A percentile compares a stretch with the other conserved stretches of the same genome.
These are phyloP conservation scores for Falco berigora DNA, from an alignment of 2,797 vertebrate genomes.

Conservation along the genomic window DNA sequence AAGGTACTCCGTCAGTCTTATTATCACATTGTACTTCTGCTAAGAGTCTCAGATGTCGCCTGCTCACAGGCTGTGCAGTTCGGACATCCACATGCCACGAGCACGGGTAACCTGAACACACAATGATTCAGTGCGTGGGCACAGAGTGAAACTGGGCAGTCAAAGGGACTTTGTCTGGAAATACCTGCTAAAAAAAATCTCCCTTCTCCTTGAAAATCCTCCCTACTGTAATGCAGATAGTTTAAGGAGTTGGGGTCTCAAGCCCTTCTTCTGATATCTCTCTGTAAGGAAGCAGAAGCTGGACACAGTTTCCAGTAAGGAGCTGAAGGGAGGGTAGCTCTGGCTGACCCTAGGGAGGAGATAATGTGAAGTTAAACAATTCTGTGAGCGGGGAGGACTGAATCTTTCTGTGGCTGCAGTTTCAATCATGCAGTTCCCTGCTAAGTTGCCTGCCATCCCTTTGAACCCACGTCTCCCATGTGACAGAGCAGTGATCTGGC, in stretches of 20 bases:
- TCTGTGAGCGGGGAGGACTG: background rate
- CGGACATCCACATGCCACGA: rapidly evolving
- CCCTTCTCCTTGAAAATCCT: background rate
- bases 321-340: background rate
- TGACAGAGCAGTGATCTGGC: conserved; percentile 42
- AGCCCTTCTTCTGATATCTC: background rate
- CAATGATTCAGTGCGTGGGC: background rate
- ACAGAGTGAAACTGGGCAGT: background rate
- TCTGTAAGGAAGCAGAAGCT: background rate
- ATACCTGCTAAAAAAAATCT: background rate
- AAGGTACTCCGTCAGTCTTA: background rate
- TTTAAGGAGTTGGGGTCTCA: background rate
- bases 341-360: background rate
- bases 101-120: rapidly evolving
- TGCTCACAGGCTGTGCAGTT: background rate
- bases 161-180: background rate
- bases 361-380: background rate
- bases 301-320: background rate
- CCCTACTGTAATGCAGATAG: background rate
- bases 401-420: background rate
- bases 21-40: background rate
- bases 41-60: background rate
- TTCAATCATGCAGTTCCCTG: background rate
- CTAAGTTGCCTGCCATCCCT: background rate
- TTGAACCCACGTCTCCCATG: conserved; percentile 33